Conservation (phyloP, 2,113 vertebrate species). For the Microtus montanus region DNA sequence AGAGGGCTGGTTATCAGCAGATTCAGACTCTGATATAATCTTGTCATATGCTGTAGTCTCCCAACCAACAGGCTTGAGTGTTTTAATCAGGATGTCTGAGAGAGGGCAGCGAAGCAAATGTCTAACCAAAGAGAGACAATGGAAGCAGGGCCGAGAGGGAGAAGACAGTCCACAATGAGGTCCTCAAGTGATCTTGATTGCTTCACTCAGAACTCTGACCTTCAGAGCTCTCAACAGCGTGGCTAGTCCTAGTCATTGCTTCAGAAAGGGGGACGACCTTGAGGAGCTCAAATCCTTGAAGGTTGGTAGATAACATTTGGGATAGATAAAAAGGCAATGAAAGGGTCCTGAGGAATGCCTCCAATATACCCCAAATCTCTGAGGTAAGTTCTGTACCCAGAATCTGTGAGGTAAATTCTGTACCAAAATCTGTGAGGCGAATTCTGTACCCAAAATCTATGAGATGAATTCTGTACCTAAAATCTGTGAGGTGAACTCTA, state of each 20-base stretch:
- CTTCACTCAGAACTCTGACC: too few species aligned
- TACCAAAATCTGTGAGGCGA: too few species aligned
- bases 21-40: not conserved
- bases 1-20: not conserved
- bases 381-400: too few species aligned
- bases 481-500: too few species aligned
- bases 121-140: not conserved
- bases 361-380: not conserved
- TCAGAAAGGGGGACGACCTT: not conserved
- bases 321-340: not conserved
- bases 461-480: too few species aligned
- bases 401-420: too few species aligned
- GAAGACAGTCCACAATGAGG: not conserved
- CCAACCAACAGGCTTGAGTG: not conserved
- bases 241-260: not conserved
- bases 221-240: not conserved
- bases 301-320: not conserved
- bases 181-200: too few species aligned
- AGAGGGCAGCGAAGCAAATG: not conserved
- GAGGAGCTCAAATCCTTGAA: not conserved
- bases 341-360: not conserved
- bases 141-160: not conserved
- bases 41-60: not conserved
- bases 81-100: not conserved
- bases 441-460: too few species aligned